These are phyloP conservation scores for Aspidiotus rigidus DNA, from an alignment of 2,888 invertebrate species.

Conservation along the genomic window DNA sequence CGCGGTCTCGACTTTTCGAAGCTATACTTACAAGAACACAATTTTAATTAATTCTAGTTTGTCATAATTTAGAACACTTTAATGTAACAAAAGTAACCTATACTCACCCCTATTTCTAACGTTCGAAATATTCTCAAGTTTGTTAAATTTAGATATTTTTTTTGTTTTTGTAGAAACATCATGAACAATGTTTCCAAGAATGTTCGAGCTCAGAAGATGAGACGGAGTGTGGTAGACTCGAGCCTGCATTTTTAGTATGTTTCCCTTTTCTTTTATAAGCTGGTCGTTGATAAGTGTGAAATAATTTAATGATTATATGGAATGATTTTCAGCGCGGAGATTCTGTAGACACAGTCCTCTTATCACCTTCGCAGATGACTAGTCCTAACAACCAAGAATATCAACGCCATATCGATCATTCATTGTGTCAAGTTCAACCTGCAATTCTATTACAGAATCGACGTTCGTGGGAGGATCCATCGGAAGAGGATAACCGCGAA, in stretches of 20 bases:
- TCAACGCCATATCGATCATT: constrained; percentile 15
- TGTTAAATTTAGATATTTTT: background rate
- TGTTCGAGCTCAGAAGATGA: constrained; percentile 24
- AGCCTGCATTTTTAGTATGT: constrained; percentile 45
- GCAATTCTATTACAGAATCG: constrained; percentile 12
- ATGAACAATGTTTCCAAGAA: constrained; percentile 25
- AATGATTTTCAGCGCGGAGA: constrained; percentile 52
- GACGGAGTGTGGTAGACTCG: constrained; percentile 39
- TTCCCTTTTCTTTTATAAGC: background rate
- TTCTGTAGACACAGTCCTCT: constrained; percentile 54
- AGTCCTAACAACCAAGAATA: constrained; percentile 22
- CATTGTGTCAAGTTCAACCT: background rate
- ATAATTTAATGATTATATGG: background rate
- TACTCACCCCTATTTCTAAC: too few species aligned
- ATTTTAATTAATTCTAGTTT: too few species aligned
- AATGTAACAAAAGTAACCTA: too few species aligned
- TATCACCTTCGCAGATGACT: constrained; percentile 15
- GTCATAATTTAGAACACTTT: too few species aligned
- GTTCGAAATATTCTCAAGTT: too few species aligned
- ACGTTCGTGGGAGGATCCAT: constrained; percentile 60
- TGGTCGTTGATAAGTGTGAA: background rate
- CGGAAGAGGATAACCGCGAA: constrained; percentile 59
- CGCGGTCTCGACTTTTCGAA: too few species aligned
- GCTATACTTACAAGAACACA: too few species aligned
- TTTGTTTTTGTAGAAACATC: constrained; percentile 27